Base-by-base conservation (phyloP, 2,888 invertebrate species). In the Corythucha ciliata region DNA sequence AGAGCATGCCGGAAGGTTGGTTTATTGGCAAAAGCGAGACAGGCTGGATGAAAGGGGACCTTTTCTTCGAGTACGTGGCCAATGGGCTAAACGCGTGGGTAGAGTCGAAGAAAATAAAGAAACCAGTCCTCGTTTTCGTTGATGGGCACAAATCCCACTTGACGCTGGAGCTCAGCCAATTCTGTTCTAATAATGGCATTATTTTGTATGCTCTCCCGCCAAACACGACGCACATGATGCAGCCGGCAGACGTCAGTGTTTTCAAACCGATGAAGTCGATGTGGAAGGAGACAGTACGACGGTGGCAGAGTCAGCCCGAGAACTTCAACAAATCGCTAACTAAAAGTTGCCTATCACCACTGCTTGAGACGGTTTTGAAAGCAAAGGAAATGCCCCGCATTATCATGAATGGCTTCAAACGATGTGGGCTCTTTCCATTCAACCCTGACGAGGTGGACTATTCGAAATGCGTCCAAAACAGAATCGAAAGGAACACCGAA, bases 151-250 rank as follows among this genome's bases (percentile, higher is more conserved):
- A 55, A 47, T 58, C 57, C 4, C 59, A 60, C 27, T 48, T 68
- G 49, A 65, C 65, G 5, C 51, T 66, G 51, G 61, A 65, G 39
- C 53, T 67, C 8, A 64, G 64, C 47, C 56, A 66, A 33, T 69
- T 69, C 62, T 69, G 68, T 55, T 54, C 57, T 48, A 57, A 63
- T 27, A 65, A 67, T 49, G 55, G 59, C 20, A 69, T 68, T 4
- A 62, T 65, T 53, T 53, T 68, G 14, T 56, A 66, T 48, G 61
- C 64, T 25, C 55, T 69, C 14, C n/a, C n/a, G n/a, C 27, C 26
- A 1, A 5, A 42, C 16, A 26, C 42, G 8, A 6, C 26, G 2
- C 42, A 42, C 42, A 4, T 40, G 6, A n/a, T 36, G 36, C 29
- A 29, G 29, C 29, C 29, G 12, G 29, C 29, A 10, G 29, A 29